phyloP scores from a whole-genome alignment of 2,888 invertebrate genomes.

The Deilephila porcellus region DNA sequence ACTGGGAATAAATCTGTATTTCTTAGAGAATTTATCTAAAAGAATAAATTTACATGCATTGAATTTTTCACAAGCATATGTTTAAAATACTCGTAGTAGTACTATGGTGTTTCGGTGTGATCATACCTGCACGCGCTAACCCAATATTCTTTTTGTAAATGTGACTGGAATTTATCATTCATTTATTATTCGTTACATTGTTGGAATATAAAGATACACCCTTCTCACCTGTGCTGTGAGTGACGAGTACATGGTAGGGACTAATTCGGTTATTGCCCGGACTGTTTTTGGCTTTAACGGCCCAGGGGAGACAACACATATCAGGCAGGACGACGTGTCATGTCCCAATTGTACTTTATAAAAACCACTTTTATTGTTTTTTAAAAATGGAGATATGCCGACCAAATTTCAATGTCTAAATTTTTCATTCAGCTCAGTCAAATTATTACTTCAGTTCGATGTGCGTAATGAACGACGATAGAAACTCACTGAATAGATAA shows the following conservation, averaged over 20 bases:
- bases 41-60: not conserved
- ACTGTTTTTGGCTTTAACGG: constrained; percentile 41
- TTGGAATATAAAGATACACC: constrained; percentile 37
- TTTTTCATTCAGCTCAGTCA: too few species aligned
- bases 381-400: too few species aligned
- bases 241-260: constrained; percentile 62
- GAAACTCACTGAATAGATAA: too few species aligned
- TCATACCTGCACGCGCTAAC: not conserved
- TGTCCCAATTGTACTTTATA: constrained; percentile 26
- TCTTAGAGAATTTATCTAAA: not conserved
- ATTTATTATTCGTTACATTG: constrained; percentile 13
- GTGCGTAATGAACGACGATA: too few species aligned
- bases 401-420: too few species aligned
- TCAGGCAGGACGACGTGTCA: constrained; percentile 41
- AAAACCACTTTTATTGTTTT: too few species aligned
- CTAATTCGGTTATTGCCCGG: constrained; percentile 65
- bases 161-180: constrained; percentile 1
- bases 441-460: too few species aligned
- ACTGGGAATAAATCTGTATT: not conserved
- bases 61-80: not conserved
- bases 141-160: constrained; percentile 6
- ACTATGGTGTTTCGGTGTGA: not conserved
- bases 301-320: constrained; percentile 42
- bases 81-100: not conserved
- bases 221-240: constrained; percentile 60